Evolutionary conservation across 2,888 invertebrate species (phyloP).

Genomic region (Petrolisthes manimaculis): DNA sequence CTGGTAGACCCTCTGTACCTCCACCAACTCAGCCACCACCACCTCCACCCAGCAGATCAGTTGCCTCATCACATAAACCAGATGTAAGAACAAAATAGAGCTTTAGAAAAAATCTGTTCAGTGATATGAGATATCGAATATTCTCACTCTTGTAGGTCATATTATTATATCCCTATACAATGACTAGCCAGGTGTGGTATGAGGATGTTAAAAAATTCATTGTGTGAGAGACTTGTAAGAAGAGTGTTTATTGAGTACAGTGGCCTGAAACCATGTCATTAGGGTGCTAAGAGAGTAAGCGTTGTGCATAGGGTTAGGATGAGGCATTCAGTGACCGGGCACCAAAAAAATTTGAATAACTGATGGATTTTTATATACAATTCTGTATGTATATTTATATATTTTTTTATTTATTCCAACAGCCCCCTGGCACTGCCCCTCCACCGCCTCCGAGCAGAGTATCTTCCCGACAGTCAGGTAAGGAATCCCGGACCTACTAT

Average conservation of each 20-base stretch:
- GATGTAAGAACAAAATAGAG: slow-evolving; percentile 27
- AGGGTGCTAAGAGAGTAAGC: no score
- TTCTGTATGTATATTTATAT: background rate
- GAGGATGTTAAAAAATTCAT: no score
- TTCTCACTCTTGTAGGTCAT: background rate
- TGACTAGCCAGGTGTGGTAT: no score
- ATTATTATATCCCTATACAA: background rate
- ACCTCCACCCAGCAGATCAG: slow-evolving; percentile 43
- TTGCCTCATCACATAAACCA: slow-evolving; percentile 37
- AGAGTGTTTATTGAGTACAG: no score
- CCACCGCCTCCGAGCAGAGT: slow-evolving; percentile 47
- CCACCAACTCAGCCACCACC: slow-evolving; percentile 56
- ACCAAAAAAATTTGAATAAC: no score
- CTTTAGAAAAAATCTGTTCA: background rate
- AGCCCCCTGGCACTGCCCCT: slow-evolving; percentile 49
- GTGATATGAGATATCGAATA: background rate
- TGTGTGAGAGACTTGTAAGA: no score
- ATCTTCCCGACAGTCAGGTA: slow-evolving; percentile 53
- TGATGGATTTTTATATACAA: no score
- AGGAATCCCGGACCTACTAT: slow-evolving; percentile 29
- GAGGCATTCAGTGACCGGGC: no score
- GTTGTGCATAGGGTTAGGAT: no score
- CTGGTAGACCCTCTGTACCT: slow-evolving; percentile 40
- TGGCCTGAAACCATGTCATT: no score
- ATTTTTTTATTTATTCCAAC: background rate